These are phyloP conservation scores for Lontra canadensis DNA, from an alignment of 2,113 vertebrate species.

Conservation along the genomic window DNA sequence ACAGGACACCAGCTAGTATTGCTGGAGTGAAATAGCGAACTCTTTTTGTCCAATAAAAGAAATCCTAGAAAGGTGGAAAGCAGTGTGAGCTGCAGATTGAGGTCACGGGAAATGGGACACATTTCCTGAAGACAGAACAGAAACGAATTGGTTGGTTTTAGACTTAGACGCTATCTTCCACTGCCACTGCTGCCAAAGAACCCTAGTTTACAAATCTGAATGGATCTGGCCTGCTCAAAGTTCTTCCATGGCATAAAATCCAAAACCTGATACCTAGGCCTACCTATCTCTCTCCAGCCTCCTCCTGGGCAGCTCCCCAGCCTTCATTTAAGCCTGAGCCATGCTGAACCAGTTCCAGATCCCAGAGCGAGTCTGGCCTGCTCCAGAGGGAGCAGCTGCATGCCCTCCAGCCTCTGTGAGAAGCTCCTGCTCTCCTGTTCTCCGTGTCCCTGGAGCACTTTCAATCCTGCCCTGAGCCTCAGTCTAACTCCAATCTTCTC, in stretches of 20 bases:
- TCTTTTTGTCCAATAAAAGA: background rate
- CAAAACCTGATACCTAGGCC: background rate
- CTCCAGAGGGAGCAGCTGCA: background rate
- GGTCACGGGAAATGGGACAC: background rate
- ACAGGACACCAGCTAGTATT: background rate
- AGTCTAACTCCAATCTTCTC: background rate
- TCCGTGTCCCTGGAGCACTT: background rate
- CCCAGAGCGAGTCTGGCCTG: background rate
- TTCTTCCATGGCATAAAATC: background rate
- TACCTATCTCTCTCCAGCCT: background rate
- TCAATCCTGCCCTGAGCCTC: background rate
- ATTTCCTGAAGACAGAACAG: slow-evolving; percentile 36
- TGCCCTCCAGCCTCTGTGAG: background rate
- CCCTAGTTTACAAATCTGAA: background rate
- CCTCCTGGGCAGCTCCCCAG: background rate
- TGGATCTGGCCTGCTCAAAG: background rate
- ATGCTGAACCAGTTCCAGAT: background rate
- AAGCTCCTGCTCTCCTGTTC: background rate
- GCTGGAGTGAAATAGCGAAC: background rate
- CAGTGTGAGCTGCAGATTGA: background rate
- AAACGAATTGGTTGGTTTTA: background rate
- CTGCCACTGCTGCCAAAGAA: background rate
- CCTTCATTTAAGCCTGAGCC: background rate
- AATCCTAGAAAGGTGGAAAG: background rate
- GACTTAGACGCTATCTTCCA: background rate